phyloP scores from a whole-genome alignment of 2,797 vertebrate genomes.

The Sebastes itinus region DNA sequence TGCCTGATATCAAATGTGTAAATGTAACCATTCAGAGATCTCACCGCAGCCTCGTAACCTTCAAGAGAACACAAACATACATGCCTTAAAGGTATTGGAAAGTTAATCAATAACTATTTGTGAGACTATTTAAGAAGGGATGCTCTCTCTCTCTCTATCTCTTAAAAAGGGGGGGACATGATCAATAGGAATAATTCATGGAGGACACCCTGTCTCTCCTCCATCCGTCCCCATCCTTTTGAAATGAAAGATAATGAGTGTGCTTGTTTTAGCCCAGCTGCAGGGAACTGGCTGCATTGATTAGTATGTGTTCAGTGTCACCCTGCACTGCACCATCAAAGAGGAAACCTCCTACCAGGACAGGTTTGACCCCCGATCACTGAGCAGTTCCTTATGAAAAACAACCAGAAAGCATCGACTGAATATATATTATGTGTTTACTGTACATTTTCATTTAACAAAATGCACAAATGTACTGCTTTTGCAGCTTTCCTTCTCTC shows the following conservation, averaged over 20 bases:
- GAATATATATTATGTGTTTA: neutral
- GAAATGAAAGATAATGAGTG: slow-evolving; percentile 79
- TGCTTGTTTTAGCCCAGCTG: slow-evolving; percentile 81
- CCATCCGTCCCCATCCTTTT: slow-evolving; percentile 67
- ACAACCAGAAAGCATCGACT: neutral
- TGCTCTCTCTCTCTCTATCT: neutral
- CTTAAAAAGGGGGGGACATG: slow-evolving; percentile 31
- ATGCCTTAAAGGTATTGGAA: neutral
- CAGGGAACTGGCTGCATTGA: slow-evolving; percentile 63
- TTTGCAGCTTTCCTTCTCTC: neutral
- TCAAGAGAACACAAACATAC: neutral
- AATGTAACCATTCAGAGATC: neutral
- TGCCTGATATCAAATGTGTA: neutral
- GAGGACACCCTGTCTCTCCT: slow-evolving; percentile 52
- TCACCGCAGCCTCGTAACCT: neutral
- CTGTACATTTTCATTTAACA: neutral
- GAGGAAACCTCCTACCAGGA: slow-evolving; percentile 24
- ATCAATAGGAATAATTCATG: slow-evolving; percentile 82
- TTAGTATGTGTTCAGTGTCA: slow-evolving; percentile 70
- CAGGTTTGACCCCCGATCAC: neutral
- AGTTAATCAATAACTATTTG: slow-evolving; percentile 17
- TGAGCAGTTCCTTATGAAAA: neutral
- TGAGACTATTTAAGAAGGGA: slow-evolving; percentile 10
- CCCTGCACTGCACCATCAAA: slow-evolving; percentile 57
- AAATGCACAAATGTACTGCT: neutral